Conservation (phyloP, 92 coral and sea anemone species). For the Porites evermanni region DNA sequence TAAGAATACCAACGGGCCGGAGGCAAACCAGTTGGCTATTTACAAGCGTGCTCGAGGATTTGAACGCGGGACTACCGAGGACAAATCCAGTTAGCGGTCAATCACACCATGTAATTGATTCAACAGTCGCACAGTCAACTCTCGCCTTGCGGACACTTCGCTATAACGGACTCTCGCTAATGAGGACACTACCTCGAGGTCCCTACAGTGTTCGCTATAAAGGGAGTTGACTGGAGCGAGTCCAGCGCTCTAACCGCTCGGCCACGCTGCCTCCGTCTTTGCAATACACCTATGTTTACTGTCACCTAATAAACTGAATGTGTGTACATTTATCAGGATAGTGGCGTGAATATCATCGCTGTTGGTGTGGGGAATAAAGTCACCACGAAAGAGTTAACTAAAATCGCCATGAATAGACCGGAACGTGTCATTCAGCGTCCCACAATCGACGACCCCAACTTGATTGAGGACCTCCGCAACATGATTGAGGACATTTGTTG, state of each 20-base stretch:
- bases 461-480: neutral
- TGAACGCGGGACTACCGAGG: too few species aligned
- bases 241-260: neutral
- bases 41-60: too few species aligned
- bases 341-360: conserved; percentile 37
- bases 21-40: too few species aligned
- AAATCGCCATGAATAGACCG: conserved; percentile 45
- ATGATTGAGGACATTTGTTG: conserved; percentile 18
- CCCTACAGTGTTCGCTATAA: too few species aligned
- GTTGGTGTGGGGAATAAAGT: conserved; percentile 49
- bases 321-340: conserved; percentile 23
- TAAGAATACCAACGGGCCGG: too few species aligned
- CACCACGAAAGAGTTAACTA: conserved; percentile 17
- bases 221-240: neutral
- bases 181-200: too few species aligned
- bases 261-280: neutral
- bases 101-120: too few species aligned
- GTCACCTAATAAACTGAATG: neutral
- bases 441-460: neutral
- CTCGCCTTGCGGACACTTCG: too few species aligned
- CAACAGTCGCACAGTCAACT: too few species aligned
- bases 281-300: neutral
- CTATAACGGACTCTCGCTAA: too few species aligned
- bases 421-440: conserved; percentile 11
- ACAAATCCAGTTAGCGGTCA: too few species aligned